A percentile compares a stretch with the other conserved stretches of the same genome.
Evolutionary conservation across 2,888 invertebrate species (phyloP).

Genomic region (Polietes domitor): DNA sequence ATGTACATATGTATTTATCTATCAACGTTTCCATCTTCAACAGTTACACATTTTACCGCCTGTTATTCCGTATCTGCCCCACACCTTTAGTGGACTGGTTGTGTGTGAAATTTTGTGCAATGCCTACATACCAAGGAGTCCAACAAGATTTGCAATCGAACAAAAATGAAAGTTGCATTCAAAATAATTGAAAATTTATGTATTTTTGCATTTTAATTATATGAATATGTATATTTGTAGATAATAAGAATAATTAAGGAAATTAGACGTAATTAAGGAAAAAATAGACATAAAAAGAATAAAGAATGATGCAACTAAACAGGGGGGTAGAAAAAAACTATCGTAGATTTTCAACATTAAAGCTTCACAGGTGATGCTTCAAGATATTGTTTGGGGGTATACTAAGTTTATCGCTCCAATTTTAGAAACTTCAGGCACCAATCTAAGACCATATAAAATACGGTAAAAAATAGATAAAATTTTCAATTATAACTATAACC

Average conservation of each 20-base stretch:
- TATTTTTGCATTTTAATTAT: constrained; percentile 26
- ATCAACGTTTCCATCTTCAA: constrained; percentile 34
- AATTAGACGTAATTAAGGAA: not conserved
- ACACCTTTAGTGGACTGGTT: constrained; percentile 83
- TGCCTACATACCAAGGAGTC: constrained; percentile 82
- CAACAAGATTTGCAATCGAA: constrained; percentile 18
- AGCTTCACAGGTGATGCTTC: too few relatives aligned
- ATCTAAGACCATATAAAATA: too few relatives aligned
- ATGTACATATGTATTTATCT: constrained; percentile 17
- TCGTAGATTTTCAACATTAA: too few relatives aligned
- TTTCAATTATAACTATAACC: too few relatives aligned
- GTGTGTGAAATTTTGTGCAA: constrained; percentile 84
- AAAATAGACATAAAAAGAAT: not conserved
- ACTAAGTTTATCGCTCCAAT: too few relatives aligned
- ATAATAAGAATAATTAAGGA: constrained; percentile 26
- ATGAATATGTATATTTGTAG: constrained; percentile 32
- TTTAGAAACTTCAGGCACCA: too few relatives aligned
- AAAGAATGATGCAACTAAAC: not conserved
- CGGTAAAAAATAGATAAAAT: too few relatives aligned
- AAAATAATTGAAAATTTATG: constrained; percentile 36
- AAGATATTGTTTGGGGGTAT: too few relatives aligned
- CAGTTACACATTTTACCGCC: constrained; percentile 84
- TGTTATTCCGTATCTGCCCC: constrained; percentile 84
- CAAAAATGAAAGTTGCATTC: constrained; percentile 4
- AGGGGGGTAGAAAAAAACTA: too few relatives aligned